Evolutionary conservation across 2,113 vertebrate species (phyloP), one percentile per base, ranked within the genome.

Genomic region (Speoplatyrhinus poulsoni): DNA sequence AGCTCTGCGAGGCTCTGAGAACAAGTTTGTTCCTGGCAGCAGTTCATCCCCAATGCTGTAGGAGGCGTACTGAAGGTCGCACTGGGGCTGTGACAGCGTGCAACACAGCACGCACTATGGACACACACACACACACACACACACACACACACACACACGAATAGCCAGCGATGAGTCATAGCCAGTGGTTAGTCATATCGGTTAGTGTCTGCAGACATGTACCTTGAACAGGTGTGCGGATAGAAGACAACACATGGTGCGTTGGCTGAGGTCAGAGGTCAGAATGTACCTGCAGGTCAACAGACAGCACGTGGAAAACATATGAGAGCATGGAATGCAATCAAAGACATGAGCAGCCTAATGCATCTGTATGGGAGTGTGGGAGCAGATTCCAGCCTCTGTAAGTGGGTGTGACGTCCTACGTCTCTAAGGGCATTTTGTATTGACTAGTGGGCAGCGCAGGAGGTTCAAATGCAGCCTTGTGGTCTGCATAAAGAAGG

Each of bases 171-270:
- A 26, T 26, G 26, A 26, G 2, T 26, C 26, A 26, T 26, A 26
- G 19, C 19, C 19, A 19, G 26, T 26, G 26, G 7, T 41, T 41
- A 41, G 36, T 41, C 7, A 41, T 41, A 49, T 5, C 54, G 32
- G 1, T 0, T 26, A 59, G 19, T 59, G n/a, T 0, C 2, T 16
- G 5, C 6, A 56, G 15, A 15, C 19, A 17, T 76, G 26, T 95
- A 99, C 96, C 96, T 97, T 97, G 83, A 98, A 98, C 62, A 99
- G 93, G 60, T 94, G 56, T 9, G 95, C 93, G 75, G 98, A 97
- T 55, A 99, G 92, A 70, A 93, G 93, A 76, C 95, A 96, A 80
- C 90, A 92, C 66, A 92, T 91, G 57, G 87, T 93, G 67, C 92
- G 93, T 73, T 95, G 82, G 69, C 60, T 90, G 60, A 95, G 75